Conservation (phyloP, 2,113 vertebrate species). For the Furnarius figulus region DNA sequence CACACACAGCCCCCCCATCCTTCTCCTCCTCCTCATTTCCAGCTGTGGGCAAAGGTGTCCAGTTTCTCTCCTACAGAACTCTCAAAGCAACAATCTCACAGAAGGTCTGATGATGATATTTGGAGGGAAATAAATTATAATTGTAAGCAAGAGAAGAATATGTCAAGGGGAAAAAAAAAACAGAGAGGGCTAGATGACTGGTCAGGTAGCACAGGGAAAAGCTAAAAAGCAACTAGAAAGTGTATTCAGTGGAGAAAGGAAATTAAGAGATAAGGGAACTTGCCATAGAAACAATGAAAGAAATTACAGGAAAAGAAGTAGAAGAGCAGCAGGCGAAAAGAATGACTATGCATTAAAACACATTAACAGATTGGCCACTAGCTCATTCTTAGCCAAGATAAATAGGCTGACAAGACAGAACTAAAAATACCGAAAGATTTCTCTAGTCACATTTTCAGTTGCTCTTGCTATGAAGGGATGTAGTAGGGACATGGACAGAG, state of each 20-base stretch:
- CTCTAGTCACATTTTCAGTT: not conserved
- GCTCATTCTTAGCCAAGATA: not conserved
- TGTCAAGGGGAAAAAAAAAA: not conserved
- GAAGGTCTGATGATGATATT: not conserved
- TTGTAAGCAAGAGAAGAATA: not conserved
- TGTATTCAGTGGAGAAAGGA: not conserved
- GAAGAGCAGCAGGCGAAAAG: not conserved
- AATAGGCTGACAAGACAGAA: not conserved
- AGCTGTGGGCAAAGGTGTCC: not conserved
- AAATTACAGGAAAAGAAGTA: not conserved
- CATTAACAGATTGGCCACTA: constrained; percentile 5
- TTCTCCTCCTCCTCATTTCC: not conserved
- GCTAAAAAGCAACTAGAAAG: not conserved
- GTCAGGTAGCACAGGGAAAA: not conserved
- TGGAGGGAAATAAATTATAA: not conserved
- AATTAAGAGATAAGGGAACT: not conserved
- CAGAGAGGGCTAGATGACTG: not conserved
- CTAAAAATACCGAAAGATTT: constrained; percentile 38
- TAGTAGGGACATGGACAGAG: not conserved
- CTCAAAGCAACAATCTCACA: not conserved
- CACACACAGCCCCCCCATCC: not conserved
- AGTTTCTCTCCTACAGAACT: not conserved
- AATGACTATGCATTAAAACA: constrained; percentile 18
- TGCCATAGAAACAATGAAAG: not conserved
- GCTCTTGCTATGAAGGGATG: not conserved